A percentile compares a stretch with the other conserved stretches of the same genome.
Evolutionary conservation across 2,888 invertebrate genomes (phyloP).

Genomic region (Brachyopa scutellaris): DNA sequence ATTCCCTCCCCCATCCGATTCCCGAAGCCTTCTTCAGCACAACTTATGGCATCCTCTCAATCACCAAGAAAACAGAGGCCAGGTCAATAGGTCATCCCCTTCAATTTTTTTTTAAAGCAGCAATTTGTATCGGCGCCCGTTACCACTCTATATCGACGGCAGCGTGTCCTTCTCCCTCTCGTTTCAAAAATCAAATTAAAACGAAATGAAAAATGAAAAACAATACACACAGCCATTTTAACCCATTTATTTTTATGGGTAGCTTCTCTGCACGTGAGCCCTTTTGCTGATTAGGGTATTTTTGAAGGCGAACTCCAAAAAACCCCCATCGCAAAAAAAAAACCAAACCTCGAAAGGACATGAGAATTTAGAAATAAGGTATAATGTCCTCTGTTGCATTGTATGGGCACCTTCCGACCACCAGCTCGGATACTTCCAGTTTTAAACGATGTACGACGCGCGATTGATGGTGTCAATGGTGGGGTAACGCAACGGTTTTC

Average conservation of each 20-base stretch:
- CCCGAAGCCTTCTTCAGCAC: background rate
- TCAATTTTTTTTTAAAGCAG: constrained; percentile 51
- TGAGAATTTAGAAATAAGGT: constrained; percentile 55
- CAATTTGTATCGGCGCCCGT: constrained; percentile 24
- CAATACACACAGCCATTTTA: constrained; percentile 34
- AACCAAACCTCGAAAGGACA: constrained; percentile 61
- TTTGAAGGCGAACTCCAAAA: background rate
- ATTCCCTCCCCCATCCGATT: background rate
- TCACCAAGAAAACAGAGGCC: constrained; percentile 9
- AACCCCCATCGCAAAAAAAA: constrained; percentile 13
- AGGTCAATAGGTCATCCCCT: constrained; percentile 21
- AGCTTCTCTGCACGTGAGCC: constrained; percentile 49
- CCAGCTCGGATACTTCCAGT: background rate
- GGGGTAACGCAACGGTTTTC: too few relatives aligned
- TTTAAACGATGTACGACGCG: constrained; percentile 18
- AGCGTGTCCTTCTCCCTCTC: background rate
- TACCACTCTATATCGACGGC: background rate
- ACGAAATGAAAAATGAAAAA: constrained; percentile 61
- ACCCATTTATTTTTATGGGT: constrained; percentile 55
- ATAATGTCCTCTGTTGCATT: constrained; percentile 56
- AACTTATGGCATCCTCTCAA: constrained; percentile 27
- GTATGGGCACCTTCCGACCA: background rate
- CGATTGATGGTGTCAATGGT: background rate
- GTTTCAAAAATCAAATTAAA: constrained; percentile 26
- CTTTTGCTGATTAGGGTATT: constrained; percentile 53